A percentile compares a stretch with the other conserved stretches of the same genome.
Evolutionary conservation across 2,797 vertebrate genomes (phyloP).

Genomic region (Nothura maculosa): DNA sequence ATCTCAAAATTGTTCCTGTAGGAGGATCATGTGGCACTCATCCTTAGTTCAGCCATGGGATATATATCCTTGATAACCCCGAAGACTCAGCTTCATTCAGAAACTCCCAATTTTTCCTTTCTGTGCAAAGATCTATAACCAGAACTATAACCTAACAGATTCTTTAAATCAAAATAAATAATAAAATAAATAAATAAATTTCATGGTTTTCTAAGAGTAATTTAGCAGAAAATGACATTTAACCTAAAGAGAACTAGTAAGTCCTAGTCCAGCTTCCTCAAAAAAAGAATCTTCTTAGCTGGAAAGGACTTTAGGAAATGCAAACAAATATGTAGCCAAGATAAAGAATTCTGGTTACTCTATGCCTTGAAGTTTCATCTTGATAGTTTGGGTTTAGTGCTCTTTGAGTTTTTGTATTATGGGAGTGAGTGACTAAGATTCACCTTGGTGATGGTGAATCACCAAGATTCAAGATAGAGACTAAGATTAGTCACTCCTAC

Average conservation of each 20-base stretch:
- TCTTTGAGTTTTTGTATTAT: background rate
- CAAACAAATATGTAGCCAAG: background rate
- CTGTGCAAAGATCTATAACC: rapidly evolving
- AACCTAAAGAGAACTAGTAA: background rate
- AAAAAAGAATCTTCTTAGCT: background rate
- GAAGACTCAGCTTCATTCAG: background rate
- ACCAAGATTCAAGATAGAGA: background rate
- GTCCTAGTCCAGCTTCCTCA: background rate
- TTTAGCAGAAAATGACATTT: background rate
- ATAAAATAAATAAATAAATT: too few species aligned
- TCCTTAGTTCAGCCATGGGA: background rate
- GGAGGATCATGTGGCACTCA: background rate
- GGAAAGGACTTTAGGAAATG: background rate
- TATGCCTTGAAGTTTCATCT: background rate
- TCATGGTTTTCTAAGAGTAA: background rate
- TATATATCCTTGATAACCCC: background rate
- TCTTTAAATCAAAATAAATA: background rate
- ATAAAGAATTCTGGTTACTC: background rate
- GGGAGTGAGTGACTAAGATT: background rate
- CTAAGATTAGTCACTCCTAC: background rate
- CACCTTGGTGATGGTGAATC: background rate
- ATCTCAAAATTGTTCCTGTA: background rate
- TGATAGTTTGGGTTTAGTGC: background rate
- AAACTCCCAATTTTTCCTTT: background rate
- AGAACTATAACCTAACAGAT: background rate